Evolutionary conservation across 2,797 vertebrate genomes (phyloP), one percentile per base, ranked within the genome.

Genomic region (Anisognathus igniventris): DNA sequence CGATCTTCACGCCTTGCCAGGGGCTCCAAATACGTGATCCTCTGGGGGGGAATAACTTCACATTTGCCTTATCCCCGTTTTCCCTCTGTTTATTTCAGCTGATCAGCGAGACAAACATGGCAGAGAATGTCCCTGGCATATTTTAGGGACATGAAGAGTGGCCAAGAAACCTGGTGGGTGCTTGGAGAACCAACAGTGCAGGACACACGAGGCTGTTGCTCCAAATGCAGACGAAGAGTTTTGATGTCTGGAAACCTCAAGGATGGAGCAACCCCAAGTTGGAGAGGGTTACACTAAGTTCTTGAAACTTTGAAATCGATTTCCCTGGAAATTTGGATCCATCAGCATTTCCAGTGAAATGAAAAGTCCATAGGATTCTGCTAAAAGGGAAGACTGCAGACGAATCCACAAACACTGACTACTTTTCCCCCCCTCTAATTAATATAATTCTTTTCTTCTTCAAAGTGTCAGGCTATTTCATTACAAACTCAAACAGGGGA

Each of bases 381-480:
- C 48, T 47, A 16, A 68, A 88, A 62, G 35, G 62, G 60, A 64
- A 88, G 20, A 83, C 44, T 0, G 3, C 23, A 31, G 66, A 28
- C 27, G 3, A 91, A 58, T 67, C 50, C 73, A 83, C 42, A 65
- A 37, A 31, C n/a, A 87, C 33, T 24, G 56, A 56, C 13, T 73
- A 27, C 9, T 45, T 56, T 14, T 10, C 5, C 45, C 27, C 28
- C 24, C 7, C 2, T 2, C 40, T 47, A 88, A 90, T 96, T 95
- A 93, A 88, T 88, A 28, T 4, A 77, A 51, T 88, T 56, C 39
- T 72, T 92, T 93, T 92, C 62, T 91, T 94, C 91, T 93, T 96
- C 93, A 95, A 95, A 93, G 93, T 58, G n/a, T 58, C 74, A 19
- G 61, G 37, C 72, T 88, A 51, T 75, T 95, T 92, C 90, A 86